Evolutionary conservation across 2,797 vertebrate genomes (phyloP).

Genomic region (Megaceryle alcyon): DNA sequence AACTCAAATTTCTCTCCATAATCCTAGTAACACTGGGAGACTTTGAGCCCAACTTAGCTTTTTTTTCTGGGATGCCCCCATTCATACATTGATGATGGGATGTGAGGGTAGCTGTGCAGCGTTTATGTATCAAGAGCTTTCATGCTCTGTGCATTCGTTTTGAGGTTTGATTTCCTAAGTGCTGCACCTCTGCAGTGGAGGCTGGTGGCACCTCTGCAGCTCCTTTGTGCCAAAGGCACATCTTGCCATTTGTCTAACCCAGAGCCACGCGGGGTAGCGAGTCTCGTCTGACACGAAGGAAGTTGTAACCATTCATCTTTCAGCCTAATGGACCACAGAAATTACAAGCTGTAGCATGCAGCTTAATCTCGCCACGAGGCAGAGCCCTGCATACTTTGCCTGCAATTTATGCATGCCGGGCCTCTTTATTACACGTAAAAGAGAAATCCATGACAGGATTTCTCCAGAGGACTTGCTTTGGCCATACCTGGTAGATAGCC

Average conservation of each 20-base stretch:
- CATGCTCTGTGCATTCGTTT: not conserved
- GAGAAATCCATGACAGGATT: constrained; percentile 32
- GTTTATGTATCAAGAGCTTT: not conserved
- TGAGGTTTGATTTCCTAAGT: not conserved
- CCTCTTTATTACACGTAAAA: constrained; percentile 42
- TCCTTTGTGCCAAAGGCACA: not conserved
- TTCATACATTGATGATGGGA: not conserved
- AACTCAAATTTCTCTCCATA: not conserved
- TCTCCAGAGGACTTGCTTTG: constrained; percentile 15
- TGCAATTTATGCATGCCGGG: constrained; percentile 61
- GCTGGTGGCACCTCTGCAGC: not conserved
- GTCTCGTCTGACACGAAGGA: constrained; percentile 7
- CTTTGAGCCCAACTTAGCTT: not conserved
- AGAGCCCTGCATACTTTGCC: constrained; percentile 51
- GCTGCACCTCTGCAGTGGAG: not conserved
- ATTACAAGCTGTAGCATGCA: constrained; percentile 60
- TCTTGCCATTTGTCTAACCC: not conserved
- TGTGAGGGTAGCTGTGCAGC: not conserved
- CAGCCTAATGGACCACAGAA: constrained; percentile 58
- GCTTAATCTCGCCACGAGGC: constrained; percentile 63
- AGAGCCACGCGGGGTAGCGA: not conserved
- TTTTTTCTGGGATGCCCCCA: not conserved
- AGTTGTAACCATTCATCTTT: constrained; percentile 48
- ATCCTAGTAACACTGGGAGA: not conserved
- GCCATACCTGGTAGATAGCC: not conserved